A percentile compares a stretch with the other conserved stretches of the same genome.
phyloP scores from a whole-genome alignment of 1,140 invertebrate genomes.

The Sarcophaga bullata region DNA sequence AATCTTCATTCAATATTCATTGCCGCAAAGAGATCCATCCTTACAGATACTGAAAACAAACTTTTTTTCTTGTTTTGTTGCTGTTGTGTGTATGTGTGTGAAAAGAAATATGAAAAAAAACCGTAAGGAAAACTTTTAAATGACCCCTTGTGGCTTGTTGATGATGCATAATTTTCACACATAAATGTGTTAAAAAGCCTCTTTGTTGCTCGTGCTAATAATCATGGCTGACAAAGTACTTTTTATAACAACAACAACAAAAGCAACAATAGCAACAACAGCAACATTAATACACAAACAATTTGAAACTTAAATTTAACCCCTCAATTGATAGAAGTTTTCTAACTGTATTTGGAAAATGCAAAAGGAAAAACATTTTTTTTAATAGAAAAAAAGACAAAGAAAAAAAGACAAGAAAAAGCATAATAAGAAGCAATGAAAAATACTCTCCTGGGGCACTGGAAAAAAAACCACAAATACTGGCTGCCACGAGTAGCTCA shows the following conservation, averaged over 20 bases:
- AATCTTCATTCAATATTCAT: constrained; percentile 3
- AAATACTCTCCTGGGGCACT: constrained; percentile 25
- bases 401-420: not conserved
- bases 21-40: not conserved
- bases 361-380: not conserved
- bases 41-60: not conserved
- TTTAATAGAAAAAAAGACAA: not conserved
- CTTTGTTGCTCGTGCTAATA: constrained; percentile 27
- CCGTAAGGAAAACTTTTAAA: constrained; percentile 5
- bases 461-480: constrained; percentile 30
- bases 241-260: not conserved
- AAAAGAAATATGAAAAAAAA: too few relatives aligned
- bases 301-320: constrained; percentile 36
- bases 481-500: not conserved
- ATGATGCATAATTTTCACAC: constrained; percentile 40
- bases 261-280: not conserved
- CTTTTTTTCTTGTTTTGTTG: not conserved
- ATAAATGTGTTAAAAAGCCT: constrained; percentile 37
- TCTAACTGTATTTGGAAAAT: too few relatives aligned
- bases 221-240: not conserved
- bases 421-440: constrained; percentile 22
- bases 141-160: constrained; percentile 39
- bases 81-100: too few relatives aligned
- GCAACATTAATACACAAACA: not conserved
- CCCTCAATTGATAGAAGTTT: constrained; percentile 2